A percentile compares a stretch with the other conserved stretches of the same genome.
Evolutionary conservation across 2,888 invertebrate genomes (phyloP).

Genomic region (Leptopterna dolabrata): DNA sequence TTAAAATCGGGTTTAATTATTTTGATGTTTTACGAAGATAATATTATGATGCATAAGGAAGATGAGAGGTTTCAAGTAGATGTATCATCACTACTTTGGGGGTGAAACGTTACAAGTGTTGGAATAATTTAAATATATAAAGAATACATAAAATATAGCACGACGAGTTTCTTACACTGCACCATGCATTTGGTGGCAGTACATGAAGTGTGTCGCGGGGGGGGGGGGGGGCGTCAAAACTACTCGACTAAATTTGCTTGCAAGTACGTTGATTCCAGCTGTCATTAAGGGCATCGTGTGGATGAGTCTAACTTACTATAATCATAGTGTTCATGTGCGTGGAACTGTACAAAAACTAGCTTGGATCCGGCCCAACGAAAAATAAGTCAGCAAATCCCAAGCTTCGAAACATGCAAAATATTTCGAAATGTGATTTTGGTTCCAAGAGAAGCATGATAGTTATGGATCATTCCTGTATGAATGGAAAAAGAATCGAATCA

Average conservation of each 20-base stretch:
- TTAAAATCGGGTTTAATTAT: too few relatives aligned
- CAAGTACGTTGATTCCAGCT: neutral
- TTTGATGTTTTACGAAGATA: too few relatives aligned
- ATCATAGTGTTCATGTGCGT: neutral
- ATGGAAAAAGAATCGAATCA: neutral
- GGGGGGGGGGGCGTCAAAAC: too few relatives aligned
- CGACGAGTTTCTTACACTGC: too few relatives aligned
- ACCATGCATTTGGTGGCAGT: too few relatives aligned
- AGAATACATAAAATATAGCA: too few relatives aligned
- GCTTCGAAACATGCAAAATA: neutral
- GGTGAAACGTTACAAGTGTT: too few relatives aligned
- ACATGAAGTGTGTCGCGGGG: too few relatives aligned
- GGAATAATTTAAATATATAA: too few relatives aligned
- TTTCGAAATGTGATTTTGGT: neutral
- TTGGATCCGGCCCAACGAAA: neutral
- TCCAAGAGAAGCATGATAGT: neutral
- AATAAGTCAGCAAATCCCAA: neutral
- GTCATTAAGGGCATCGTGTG: neutral
- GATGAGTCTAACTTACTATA: neutral
- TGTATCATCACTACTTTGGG: too few relatives aligned
- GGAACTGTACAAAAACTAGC: neutral
- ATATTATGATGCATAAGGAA: too few relatives aligned
- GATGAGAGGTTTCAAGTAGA: too few relatives aligned
- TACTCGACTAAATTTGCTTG: neutral
- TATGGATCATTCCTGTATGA: neutral